Evolutionary conservation across 2,797 vertebrate species (phyloP), one percentile per base, ranked within the genome.

Genomic region (Myotis pilosus): DNA sequence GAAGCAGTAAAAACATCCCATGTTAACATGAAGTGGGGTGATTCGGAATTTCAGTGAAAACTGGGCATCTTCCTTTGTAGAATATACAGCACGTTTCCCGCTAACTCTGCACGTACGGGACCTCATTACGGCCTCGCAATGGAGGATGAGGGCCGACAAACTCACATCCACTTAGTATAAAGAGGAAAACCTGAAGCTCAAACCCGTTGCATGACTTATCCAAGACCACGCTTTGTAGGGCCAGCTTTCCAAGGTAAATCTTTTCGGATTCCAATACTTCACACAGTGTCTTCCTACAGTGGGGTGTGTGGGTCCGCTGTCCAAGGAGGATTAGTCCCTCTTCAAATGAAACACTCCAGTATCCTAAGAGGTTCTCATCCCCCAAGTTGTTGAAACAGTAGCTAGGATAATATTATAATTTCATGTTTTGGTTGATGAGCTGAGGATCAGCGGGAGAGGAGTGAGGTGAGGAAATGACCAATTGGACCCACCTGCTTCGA

Each of bases 61-160:
- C 41, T 20, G 47, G 51, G 44, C 57, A 19, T 44, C 7, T 2
- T 4, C 57, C 25, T 89, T 83, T 75, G 36, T 38, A 75, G 86
- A 83, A 44, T 44, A 62, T 10, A 12, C 4, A 11, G 28, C 36
- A 16, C 13, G 8, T 60, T 87, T 68, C 44, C 41, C 75, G 4
- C 53, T 78, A 62, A 66, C 16, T 1, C 4, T 3, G 64, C 20
- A 53, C 1, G 1, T 10, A 33, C 0, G 2, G 38, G 12, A 9
- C n/a, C 11, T 86, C 41, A 25, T 38, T 51, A 51, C 1, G 20
- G 23, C 25, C 38, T 79, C 55, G 11, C 7, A 30, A 22, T 5
- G n/a, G 6, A 12, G 28, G 11, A 33, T n/a, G 23, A 41, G 22
- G 15, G 53, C 28, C 81, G 64, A 49, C 75, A 51, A 44, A 62